Percentiles rank a stretch among this genome's conserved stretches.
Evolutionary conservation across 2,797 vertebrate species (phyloP).

Genomic region (Todus mexicanus): DNA sequence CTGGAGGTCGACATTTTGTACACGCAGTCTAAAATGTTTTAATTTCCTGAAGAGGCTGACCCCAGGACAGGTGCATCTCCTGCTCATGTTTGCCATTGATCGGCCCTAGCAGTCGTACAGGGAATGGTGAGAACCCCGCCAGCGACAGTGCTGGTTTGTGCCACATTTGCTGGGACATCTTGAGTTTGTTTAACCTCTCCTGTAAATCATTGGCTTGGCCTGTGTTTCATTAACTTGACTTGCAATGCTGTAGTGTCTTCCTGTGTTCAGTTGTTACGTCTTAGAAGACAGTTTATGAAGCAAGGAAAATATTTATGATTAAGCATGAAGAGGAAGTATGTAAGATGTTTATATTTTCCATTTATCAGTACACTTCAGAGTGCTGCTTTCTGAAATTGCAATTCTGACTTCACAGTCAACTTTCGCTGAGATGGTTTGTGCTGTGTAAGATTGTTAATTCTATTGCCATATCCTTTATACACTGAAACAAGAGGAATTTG

Average conservation of each 20-base stretch:
- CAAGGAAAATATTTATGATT: not conserved
- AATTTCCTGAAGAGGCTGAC: not conserved
- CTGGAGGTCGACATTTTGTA: accelerated
- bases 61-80: not conserved
- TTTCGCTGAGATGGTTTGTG: constrained; percentile 51
- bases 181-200: not conserved
- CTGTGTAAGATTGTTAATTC: constrained; percentile 26
- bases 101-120: not conserved
- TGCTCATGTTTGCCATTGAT: not conserved
- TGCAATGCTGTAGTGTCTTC: not conserved
- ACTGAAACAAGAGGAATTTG: constrained; percentile 62
- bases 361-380: constrained; percentile 35
- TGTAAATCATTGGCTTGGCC: not conserved
- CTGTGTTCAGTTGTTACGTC: not conserved
- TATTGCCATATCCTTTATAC: constrained; percentile 31
- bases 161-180: not conserved
- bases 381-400: constrained; percentile 12
- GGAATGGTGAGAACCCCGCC: not conserved
- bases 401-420: constrained; percentile 7
- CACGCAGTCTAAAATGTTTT: not conserved
- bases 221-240: not conserved
- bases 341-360: not conserved
- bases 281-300: not conserved
- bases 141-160: not conserved
- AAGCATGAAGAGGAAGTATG: not conserved